A percentile compares a stretch with the other conserved stretches of the same genome.
These are phyloP conservation scores for Momotus momota DNA, from an alignment of 2,797 vertebrate species.

Conservation along the genomic window DNA sequence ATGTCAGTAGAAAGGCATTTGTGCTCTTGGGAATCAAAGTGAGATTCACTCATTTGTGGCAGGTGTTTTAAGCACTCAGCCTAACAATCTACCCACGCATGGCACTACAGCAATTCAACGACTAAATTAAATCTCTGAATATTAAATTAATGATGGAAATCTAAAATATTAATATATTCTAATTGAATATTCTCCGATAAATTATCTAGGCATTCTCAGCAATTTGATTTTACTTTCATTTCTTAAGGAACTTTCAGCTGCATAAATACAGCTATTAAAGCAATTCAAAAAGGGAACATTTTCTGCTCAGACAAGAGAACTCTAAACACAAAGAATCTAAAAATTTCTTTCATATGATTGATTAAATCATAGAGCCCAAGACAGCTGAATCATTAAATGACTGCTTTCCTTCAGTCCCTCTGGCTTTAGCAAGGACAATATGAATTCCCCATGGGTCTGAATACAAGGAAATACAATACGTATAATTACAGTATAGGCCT, in stretches of 20 bases:
- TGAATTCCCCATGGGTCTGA: conserved; percentile 76
- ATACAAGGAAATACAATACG: conserved; percentile 83
- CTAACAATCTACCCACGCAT: conserved; percentile 53
- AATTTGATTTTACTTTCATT: conserved; percentile 79
- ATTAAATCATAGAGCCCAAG: conserved; percentile 86
- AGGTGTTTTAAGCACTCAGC: conserved; percentile 62
- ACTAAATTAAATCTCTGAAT: conserved; percentile 88
- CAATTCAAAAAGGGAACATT: conserved; percentile 81
- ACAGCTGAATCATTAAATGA: conserved; percentile 83
- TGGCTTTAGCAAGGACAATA: conserved; percentile 83
- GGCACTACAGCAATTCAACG: conserved; percentile 45
- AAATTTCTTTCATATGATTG: conserved; percentile 79
- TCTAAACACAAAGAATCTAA: conserved; percentile 75
- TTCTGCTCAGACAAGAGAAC: conserved; percentile 79
- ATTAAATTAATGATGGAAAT: conserved; percentile 87
- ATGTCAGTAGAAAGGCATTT: conserved; percentile 51
- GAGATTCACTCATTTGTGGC: conserved; percentile 60
- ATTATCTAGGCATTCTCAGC: conserved; percentile 88
- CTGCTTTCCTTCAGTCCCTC: conserved; percentile 78
- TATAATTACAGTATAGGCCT: conserved; percentile 82
- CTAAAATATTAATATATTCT: conserved; percentile 89
- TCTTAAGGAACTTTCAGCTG: conserved; percentile 78
- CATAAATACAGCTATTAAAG: conserved; percentile 84
- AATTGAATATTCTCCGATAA: conserved; percentile 89
- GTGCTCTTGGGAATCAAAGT: conserved; percentile 51